phyloP scores from a whole-genome alignment of 2,797 vertebrate genomes.

The Bovichtus diacanthus region DNA sequence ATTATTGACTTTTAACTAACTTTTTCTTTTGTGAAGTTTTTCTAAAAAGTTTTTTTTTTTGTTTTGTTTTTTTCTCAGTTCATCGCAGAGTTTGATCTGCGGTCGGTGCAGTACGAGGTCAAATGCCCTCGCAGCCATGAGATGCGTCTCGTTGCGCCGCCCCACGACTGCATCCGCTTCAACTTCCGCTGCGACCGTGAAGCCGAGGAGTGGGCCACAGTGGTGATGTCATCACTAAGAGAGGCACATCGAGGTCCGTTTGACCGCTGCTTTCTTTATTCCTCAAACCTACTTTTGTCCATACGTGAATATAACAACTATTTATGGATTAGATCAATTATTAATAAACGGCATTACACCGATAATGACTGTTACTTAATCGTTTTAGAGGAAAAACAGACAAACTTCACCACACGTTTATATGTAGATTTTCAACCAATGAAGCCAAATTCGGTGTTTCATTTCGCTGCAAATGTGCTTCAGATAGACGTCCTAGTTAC shows the following conservation, averaged over 20 bases:
- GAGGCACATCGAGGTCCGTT: slow-evolving; percentile 89
- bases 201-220: slow-evolving; percentile 92
- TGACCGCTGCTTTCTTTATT: not conserved
- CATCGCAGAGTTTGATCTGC: slow-evolving; percentile 88
- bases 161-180: slow-evolving; percentile 85
- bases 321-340: not conserved
- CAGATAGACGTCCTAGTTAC: too few relatives aligned
- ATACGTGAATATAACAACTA: not conserved
- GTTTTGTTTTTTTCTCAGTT: slow-evolving; percentile 75
- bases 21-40: too few relatives aligned
- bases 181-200: slow-evolving; percentile 91
- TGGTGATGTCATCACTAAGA: slow-evolving; percentile 88
- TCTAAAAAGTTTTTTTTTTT: too few relatives aligned
- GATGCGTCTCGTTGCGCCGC: slow-evolving; percentile 82
- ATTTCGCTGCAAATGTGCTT: too few relatives aligned
- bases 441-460: too few relatives aligned
- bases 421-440: too few relatives aligned
- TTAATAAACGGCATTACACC: too few relatives aligned
- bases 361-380: too few relatives aligned
- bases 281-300: not conserved
- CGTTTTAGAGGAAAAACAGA: too few relatives aligned
- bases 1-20: not conserved
- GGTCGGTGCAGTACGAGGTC: slow-evolving; percentile 87
- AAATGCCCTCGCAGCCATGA: slow-evolving; percentile 87
- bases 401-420: too few relatives aligned